Evolutionary conservation across 2,797 vertebrate species (phyloP), one percentile per base, ranked within the genome.

Genomic region (Sebastes steindachneri): DNA sequence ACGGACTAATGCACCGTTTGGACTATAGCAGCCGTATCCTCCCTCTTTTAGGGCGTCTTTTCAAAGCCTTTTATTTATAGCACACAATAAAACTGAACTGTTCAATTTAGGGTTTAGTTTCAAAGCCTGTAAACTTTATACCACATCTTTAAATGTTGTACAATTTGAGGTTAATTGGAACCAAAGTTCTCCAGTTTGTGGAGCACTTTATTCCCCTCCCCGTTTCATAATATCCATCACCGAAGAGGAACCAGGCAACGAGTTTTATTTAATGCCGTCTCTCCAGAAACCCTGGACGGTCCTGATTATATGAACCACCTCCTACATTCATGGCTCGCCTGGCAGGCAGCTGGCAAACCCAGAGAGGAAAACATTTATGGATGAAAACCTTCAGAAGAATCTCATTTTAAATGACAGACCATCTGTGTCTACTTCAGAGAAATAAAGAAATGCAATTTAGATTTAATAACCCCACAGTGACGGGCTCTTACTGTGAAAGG

Each of bases 151-250:
- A 53, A 54, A 62, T n/a, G 31, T 37, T 33, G 2, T 7, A 23
- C 9, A 57, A 12, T 63, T 60, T 54, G 29, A 68, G 19, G 48
- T 74, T 63, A 73, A 7, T 19, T 4, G 6, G 33, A 53, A 66
- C 4, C 28, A 48, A 51, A 68, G 23, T 51, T 41, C 35, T 37
- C 37, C 37, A 1, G 12, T 41, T 41, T 0, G 4, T 54, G 19
- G 6, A 48, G 28, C 45, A 25, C 21, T 74, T 74, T 14, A 15
- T 25, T 25, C 23, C 23, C 28, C 33, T 75, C 48, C 33, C 29
- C 7, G 25, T 69, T 76, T 83, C 28, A 75, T 73, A 68, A 79
- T 4, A 23, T 33, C 29, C 66, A 71, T 71, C 83, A 80, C 28
- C 11, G 2, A 76, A 80, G 60, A 71, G 73, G 71, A 79, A 70